A percentile compares a stretch with the other conserved stretches of the same genome.
Evolutionary conservation across 2,888 invertebrate genomes (phyloP).

Genomic region (Serripes groenlandicus): DNA sequence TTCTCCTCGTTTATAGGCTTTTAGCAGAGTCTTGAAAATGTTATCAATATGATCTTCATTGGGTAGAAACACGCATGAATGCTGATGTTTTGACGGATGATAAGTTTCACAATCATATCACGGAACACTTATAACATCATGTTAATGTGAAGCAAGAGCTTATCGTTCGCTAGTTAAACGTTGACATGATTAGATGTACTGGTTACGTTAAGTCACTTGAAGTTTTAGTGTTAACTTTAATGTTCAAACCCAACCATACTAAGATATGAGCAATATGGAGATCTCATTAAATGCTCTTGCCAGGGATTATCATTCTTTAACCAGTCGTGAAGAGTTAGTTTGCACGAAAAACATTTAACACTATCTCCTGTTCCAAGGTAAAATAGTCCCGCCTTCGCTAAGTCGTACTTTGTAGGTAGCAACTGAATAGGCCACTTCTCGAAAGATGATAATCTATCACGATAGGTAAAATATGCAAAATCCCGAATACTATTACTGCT

Average conservation of each 20-base stretch:
- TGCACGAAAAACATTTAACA: neutral
- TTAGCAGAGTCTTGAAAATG: neutral
- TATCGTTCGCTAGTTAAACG: neutral
- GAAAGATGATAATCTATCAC: neutral
- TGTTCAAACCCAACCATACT: neutral
- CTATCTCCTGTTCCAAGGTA: neutral
- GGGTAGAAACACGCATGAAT: neutral
- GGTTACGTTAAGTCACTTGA: too few species aligned
- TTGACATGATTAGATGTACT: too few species aligned
- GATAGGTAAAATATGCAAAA: neutral
- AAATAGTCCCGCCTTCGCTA: neutral
- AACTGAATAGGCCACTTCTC: neutral
- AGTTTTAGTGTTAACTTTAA: neutral
- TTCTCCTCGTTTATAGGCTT: neutral
- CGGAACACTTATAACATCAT: neutral
- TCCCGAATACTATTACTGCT: neutral
- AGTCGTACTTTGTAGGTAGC: neutral
- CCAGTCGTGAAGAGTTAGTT: neutral
- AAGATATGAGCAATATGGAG: neutral
- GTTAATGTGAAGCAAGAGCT: neutral
- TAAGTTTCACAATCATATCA: neutral
- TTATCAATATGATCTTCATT: neutral
- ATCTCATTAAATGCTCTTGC: neutral
- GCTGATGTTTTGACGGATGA: conserved; percentile 1
- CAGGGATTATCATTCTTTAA: neutral